Base-by-base conservation (phyloP, 2,888 invertebrate genomes). In the Bugulina stolonifera region DNA sequence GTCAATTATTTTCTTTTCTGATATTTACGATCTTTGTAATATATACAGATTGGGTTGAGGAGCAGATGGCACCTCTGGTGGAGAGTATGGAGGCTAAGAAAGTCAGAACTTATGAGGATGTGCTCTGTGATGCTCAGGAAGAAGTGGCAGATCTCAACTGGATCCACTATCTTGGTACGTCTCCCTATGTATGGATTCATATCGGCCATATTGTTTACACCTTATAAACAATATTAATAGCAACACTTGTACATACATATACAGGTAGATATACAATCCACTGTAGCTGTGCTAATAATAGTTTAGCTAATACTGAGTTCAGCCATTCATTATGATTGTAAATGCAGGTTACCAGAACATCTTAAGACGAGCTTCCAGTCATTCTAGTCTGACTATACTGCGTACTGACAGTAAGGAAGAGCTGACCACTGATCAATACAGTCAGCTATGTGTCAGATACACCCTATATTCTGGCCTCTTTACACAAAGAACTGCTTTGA, bases 261-360 rank as follows among this genome's bases (percentile, higher is more conserved):
- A 52, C 52, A 14, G 52, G 22, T 52, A 52, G 10, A 52, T 52
- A 14, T 52, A 52, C 52, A 52, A 52, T 22, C 10, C 10, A 52
- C 52, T n/a, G n/a, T n/a, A n/a, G n/a, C n/a, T n/a, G n/a, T n/a
- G n/a, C n/a, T n/a, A n/a, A n/a, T n/a, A n/a, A n/a, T n/a, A n/a
- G n/a, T n/a, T n/a, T n/a, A n/a, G n/a, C n/a, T n/a, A n/a, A n/a
- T n/a, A n/a, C n/a, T n/a, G n/a, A n/a, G n/a, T n/a, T n/a, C n/a
- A n/a, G n/a, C n/a, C n/a, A n/a, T n/a, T n/a, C n/a, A n/a, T n/a
- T n/a, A n/a, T n/a, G n/a, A n/a, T n/a, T n/a, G n/a, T n/a, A n/a
- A n/a, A n/a, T n/a, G n/a, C n/a, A 81, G 83, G 83, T 69, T 83
- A 83, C 75, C 82, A 82, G 77, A 78, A 77, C 22, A 80, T 83